Base-by-base conservation (phyloP, 1,140 invertebrate species). In the Heterodera schachtii region DNA sequence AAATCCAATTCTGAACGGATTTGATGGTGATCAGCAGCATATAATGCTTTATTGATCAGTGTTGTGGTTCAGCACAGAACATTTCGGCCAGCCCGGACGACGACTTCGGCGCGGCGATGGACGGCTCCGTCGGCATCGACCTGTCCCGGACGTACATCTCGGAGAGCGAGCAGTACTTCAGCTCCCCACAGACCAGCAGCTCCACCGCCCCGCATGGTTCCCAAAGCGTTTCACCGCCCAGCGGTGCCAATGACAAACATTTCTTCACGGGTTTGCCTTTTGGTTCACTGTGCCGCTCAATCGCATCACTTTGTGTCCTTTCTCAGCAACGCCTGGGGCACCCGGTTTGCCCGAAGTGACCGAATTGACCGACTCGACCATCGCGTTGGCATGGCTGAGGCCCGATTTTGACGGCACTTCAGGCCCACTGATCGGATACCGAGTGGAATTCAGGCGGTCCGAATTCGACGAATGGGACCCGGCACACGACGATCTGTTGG, bases 311-410 rank as follows among this genome's bases (percentile, higher is more conserved):
- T 16, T 43, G 52, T 64, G 47, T 70, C 80, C 60, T 75, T 19
- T 71, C 69, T 60, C 78, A 84, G 79, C 78, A 74, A 67, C 85
- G 11, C 88, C 88, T 19, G 78, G 75, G 52, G 84, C 87, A 47
- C 88, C 88, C 2, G 86, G 86, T 46, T 75, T 84, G 52, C 89
- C 89, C n/a, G 78, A 89, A 66, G 81, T 90, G 11, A 79, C 85
- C 8, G 85, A 88, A 13, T 80, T 82, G 66, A 81, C 82, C 60
- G 73, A 82, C 69, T 83, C 85, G 69, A 82, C 78, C 8, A 82
- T 89, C 41, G 84, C 87, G 9, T 49, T 89, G 41, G 75, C 75
- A 7, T 89, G 88, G 88, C 81, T 81, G 21, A 67, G 73, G 47
- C 88, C 88, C 9, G 64, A 82, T n/a, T 57, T 78, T 49, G 57